Evolutionary conservation across 2,797 vertebrate genomes (phyloP), one percentile per base, ranked within the genome.

Genomic region (Hippoglossus hippoglossus): DNA sequence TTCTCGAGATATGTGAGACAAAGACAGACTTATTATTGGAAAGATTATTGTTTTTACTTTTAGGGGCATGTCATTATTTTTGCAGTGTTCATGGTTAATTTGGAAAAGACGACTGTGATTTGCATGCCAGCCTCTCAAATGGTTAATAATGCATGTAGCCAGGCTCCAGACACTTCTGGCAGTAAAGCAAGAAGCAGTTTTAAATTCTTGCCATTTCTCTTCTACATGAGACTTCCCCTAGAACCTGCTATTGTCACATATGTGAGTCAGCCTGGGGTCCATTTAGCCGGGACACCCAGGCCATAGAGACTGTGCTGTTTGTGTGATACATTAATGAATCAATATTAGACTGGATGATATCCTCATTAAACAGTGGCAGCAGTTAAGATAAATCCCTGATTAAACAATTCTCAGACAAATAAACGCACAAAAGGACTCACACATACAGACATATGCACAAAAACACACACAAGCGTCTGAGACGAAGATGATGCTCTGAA

Each of bases 381-480:
- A 31, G 28, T 67, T 77, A 39, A 54, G 57, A 46, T 67, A 59
- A 61, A 80, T 68, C 58, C 57, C 41, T 53, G 36, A 72, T 60
- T 63, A 67, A 80, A 75, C 28, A 67, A 19, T 63, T 75, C 52
- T 66, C 21, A 53, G 69, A 74, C 12, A 71, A 59, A 65, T 39
- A 50, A 47, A 34, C 16, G 54, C 26, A 67, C n/a, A 51, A 34
- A 77, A 55, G 11, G 19, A 5, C 22, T 34, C 58, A 64, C 70
- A 13, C 6, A 34, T 44, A 31, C 6, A 64, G 51, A 55, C 41
- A 24, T 24, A 57, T 51, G 71, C 50, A 68, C 49, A 73, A 51
- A 51, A 54, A 34, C 31, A 53, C 53, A 59, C 59, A 61, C 51
- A 52, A 50, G 31, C 21, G 6, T 69, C 28, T 47, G 52, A 59